Base-by-base conservation (phyloP, 2,888 invertebrate genomes). In the Melolontha melolontha region DNA sequence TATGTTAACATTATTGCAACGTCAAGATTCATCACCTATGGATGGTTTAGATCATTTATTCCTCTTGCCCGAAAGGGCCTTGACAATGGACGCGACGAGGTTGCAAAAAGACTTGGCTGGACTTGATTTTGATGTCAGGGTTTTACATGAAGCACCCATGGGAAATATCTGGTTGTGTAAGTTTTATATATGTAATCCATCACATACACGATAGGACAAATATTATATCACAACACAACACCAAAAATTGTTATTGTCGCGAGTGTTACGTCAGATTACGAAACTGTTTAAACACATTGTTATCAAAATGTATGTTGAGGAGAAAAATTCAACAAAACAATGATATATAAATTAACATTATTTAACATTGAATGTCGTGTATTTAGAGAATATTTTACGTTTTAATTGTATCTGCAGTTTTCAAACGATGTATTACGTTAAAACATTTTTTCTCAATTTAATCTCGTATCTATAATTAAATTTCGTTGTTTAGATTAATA, bases 131-230 rank as follows among this genome's bases (percentile, higher is more conserved):
- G 85, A 85, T 76, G 82, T 85, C 64, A 85, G 86, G 71, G 82
- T 86, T 17, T 82, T 86, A 70, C 86, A 86, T 78, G 84, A 84
- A 64, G 86, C 86, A 63, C 86, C 86, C 39, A 84, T 84, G 75
- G 87, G 87, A 77, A 86, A 86, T 82, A 86, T 87, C 72, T 87
- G 87, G 87, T 85, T 87, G 79, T 86, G 87, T 87, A 82, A 86
- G 87, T 85, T 39, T 47, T n/a, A 4, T 2, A 42, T 47, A 47
- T 12, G 16, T 47, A 6, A 12, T 12, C 12, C 47, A 47, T 47
- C 16, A 47, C 47, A 16, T 47, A 47, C 10, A 47, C 2, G 47
- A 5, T 44, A 1, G 47, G 8, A 14, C 8, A 47, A 6, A 5
- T 5, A 29, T 29, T 29, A 29, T 29, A 4, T 29, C n/a, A n/a